Conservation (phyloP, 1,140 invertebrate genomes). For the Cyclina sinensis region DNA sequence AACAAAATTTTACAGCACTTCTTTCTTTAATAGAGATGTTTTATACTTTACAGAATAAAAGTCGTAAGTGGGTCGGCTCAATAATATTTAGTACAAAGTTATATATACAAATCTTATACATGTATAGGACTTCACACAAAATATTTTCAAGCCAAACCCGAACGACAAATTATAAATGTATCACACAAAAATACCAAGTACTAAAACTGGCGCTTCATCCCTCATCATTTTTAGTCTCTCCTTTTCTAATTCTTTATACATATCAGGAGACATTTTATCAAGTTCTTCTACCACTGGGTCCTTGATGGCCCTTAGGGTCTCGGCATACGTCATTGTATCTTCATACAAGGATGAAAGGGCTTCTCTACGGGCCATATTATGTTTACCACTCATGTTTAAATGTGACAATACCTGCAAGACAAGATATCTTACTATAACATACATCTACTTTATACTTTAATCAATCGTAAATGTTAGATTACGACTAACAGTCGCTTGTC, state of each 20-base stretch:
- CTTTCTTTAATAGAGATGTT: no score
- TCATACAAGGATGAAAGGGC: slow-evolving; percentile 12
- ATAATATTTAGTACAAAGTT: background rate
- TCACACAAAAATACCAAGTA: slow-evolving; percentile 17
- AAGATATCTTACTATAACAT: no score
- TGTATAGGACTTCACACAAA: background rate
- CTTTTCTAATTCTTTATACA: background rate
- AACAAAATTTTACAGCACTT: no score
- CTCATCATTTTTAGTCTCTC: slow-evolving; percentile 20
- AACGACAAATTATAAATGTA: background rate
- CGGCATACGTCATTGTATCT: background rate
- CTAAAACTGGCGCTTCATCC: slow-evolving; percentile 26
- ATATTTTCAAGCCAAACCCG: no score
- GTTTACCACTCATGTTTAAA: background rate
- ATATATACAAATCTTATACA: background rate
- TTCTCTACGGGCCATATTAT: slow-evolving; percentile 2
- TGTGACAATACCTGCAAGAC: background rate
- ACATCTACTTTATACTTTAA: no score
- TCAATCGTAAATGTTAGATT: no score
- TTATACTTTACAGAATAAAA: no score
- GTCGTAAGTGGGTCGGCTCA: no score
- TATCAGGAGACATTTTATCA: slow-evolving; percentile 24
- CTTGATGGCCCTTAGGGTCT: background rate
- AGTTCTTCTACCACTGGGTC: slow-evolving; percentile 24
- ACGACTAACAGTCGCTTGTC: no score